Evolutionary conservation across 2,797 vertebrate genomes (phyloP), one percentile per base, ranked within the genome.

Genomic region (Triplophysa yarkandensis): DNA sequence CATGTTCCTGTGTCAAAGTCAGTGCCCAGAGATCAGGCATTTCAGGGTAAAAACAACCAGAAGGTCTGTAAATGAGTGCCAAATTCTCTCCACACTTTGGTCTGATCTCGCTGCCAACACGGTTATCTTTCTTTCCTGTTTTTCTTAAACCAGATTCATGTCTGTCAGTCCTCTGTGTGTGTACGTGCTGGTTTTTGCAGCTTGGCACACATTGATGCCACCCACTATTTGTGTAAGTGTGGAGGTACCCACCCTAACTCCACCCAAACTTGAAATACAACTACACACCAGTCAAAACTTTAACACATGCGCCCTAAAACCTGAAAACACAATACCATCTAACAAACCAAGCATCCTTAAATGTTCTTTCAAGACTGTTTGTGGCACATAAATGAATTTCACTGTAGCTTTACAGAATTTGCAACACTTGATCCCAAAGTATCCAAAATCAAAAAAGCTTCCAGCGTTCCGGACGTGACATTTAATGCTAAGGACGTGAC

Each of bases 191-290:
- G 66, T 78, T 77, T 60, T 57, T 80, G 62, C 78, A 63, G 61
- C 80, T 73, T 83, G 78, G 70, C 83, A 52, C 67, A 39, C 50
- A 30, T 30, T 30, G 60, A 36, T 71, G 60, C 55, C 67, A 76
- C 68, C 64, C 55, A 80, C 52, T 54, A 44, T 66, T 84, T 80
- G 62, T 81, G 77, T 81, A 86, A 83, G 80, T 54, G 68, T 63
- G 72, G 44, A 74, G 6, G 70, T 79, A 82, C 79, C 86, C 89
- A 85, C 86, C 85, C 87, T 25, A 63, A 83, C 88, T 88, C 89
- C 87, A 87, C 87, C 88, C 88, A 83, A 74, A 84, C 84, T 82
- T 85, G 86, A 90, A 90, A 90, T 86, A 88, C 82, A 84, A 32
- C 14, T 21, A 30, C 39, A 54, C 50, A 54, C 41, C 14, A 11